These are phyloP conservation scores for Sebastes glaucus DNA, from an alignment of 2,797 vertebrate genomes.

Conservation along the genomic window DNA sequence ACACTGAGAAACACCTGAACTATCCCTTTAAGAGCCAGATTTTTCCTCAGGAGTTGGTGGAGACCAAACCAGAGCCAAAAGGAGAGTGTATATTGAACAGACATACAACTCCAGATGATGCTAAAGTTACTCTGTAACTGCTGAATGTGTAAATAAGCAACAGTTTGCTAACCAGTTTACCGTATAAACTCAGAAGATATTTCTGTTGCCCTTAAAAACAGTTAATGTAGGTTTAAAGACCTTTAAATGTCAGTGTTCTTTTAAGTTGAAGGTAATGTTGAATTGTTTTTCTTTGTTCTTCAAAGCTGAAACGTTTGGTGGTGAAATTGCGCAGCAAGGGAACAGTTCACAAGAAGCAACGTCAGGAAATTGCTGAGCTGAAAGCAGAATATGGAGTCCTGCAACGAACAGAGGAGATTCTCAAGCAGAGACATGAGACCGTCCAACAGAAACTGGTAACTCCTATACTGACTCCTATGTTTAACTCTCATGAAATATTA, in stretches of 20 bases:
- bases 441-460: constrained; percentile 92
- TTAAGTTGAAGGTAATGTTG: not conserved
- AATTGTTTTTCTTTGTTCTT: constrained; percentile 17
- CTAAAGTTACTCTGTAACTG: not conserved
- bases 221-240: not conserved
- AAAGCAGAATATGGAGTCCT: constrained; percentile 91
- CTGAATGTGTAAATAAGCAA: not conserved
- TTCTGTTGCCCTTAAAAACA: too few relatives aligned
- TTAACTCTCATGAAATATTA: too few relatives aligned
- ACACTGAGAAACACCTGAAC: too few relatives aligned
- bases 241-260: not conserved
- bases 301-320: constrained; percentile 93
- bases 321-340: constrained; percentile 91
- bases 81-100: not conserved
- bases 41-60: not conserved
- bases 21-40: too few relatives aligned
- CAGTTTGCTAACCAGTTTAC: not conserved
- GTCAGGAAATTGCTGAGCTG: constrained; percentile 89
- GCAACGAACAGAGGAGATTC: constrained; percentile 93
- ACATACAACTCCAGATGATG: not conserved
- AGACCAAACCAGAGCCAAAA: not conserved
- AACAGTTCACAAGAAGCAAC: constrained; percentile 90
- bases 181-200: not conserved
- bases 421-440: constrained; percentile 86
- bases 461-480: not conserved